phyloP scores from a whole-genome alignment of 53 echinoderm and acorn worm species.

The Temnopleurus reevesii region DNA sequence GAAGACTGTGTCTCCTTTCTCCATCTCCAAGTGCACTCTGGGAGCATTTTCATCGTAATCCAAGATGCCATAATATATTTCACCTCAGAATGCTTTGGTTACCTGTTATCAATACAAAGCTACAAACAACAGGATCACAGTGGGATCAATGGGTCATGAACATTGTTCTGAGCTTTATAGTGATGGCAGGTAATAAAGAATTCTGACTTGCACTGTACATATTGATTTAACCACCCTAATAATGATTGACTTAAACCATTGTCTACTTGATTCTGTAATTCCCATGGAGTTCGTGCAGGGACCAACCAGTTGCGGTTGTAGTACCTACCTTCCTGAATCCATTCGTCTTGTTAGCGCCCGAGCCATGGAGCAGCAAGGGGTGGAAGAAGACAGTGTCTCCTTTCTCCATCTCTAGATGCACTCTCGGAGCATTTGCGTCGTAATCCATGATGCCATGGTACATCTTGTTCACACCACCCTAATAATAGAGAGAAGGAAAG shows the following conservation, averaged over 20 bases:
- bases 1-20: conserved; percentile 96
- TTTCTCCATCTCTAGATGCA: conserved; percentile 95
- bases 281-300: too few relatives aligned
- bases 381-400: conserved; percentile 99
- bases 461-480: conserved; percentile 96
- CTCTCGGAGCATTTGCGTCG: conserved; percentile 63
- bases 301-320: too few relatives aligned
- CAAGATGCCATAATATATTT: conserved; percentile 86
- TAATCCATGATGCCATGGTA: conserved; percentile 91
- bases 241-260: neutral
- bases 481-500: too few relatives aligned
- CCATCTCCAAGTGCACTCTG: conserved; percentile 89
- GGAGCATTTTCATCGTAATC: conserved; percentile 71
- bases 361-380: conserved; percentile 90
- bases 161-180: too few relatives aligned
- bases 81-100: too few relatives aligned
- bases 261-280: conserved; percentile 99
- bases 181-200: too few relatives aligned
- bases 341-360: conserved; percentile 85
- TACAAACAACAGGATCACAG: too few relatives aligned
- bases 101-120: too few relatives aligned
- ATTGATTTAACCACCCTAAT: conserved; percentile 93
- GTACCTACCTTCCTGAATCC: conserved; percentile 99
- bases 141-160: too few relatives aligned
- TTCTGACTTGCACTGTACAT: too few relatives aligned